These are phyloP conservation scores for Liposcelis brunnea DNA, from an alignment of 2,888 invertebrate genomes.

Conservation along the genomic window DNA sequence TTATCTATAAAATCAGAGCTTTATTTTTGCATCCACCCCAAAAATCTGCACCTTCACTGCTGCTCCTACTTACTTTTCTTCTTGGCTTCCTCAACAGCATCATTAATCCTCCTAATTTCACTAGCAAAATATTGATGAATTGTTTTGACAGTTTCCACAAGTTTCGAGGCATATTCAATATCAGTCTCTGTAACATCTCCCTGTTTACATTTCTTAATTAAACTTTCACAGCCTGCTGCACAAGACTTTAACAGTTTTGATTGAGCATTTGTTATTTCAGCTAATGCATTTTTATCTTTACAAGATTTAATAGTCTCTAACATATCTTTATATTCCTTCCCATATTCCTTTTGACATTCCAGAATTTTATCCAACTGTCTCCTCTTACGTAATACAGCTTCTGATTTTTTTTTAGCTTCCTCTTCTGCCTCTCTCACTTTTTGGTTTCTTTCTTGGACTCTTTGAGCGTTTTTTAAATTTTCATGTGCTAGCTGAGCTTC, in stretches of 20 bases:
- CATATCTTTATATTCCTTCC: constrained; percentile 14
- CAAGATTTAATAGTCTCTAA: constrained; percentile 15
- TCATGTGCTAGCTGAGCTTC: too few relatives aligned
- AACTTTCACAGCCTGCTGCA: too few relatives aligned
- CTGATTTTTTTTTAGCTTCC: constrained; percentile 24
- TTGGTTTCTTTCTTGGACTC: constrained; percentile 25
- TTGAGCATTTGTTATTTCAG: too few relatives aligned
- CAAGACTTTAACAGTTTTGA: too few relatives aligned
- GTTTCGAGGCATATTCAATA: neutral
- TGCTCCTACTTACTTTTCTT: constrained; percentile 11
- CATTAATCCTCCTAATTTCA: constrained; percentile 11
- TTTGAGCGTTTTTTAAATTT: neutral
- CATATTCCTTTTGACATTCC: constrained; percentile 12
- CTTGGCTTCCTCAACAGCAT: constrained; percentile 10
- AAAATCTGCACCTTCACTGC: constrained; percentile 11
- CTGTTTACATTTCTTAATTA: neutral
- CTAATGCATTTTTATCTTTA: neutral
- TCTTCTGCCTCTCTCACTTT: constrained; percentile 36
- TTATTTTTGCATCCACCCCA: too few relatives aligned
- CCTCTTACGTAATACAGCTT: constrained; percentile 15
- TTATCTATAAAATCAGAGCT: too few relatives aligned
- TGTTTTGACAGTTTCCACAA: constrained; percentile 6
- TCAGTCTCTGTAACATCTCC: constrained; percentile 6
- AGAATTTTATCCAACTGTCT: constrained; percentile 14
- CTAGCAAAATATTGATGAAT: constrained; percentile 4